A percentile compares a stretch with the other conserved stretches of the same genome.
phyloP scores from a whole-genome alignment of 2,888 invertebrate genomes.

The Petrolisthes manimaculis region DNA sequence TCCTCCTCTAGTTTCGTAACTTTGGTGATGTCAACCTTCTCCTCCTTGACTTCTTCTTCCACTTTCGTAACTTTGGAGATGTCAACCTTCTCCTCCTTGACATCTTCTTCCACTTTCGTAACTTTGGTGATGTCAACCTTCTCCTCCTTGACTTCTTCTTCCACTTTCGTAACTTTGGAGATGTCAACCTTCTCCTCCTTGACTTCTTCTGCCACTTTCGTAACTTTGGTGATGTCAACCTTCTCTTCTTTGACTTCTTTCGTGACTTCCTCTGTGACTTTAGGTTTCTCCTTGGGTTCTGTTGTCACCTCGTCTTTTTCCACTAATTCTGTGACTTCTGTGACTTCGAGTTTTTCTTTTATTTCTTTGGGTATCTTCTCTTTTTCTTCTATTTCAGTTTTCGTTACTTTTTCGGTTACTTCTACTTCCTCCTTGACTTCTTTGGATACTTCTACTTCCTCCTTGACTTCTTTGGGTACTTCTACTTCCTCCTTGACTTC shows the following conservation, averaged over 20 bases:
- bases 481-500: neutral
- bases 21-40: conserved; percentile 10
- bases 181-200: neutral
- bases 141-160: conserved; percentile 28
- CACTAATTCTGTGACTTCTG: neutral
- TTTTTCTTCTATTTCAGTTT: neutral
- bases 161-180: neutral
- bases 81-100: conserved; percentile 10
- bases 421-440: neutral
- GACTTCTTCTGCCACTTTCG: neutral
- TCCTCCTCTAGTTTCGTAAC: neutral
- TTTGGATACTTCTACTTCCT: conserved; percentile 61
- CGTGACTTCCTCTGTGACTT: conserved; percentile 4
- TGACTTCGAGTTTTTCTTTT: neutral
- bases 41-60: neutral
- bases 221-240: conserved; percentile 8
- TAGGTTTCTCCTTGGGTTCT: neutral
- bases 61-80: conserved; percentile 8
- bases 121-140: conserved; percentile 23
- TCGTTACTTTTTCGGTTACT: neutral
- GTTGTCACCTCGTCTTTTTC: neutral
- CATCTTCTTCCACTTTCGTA: neutral
- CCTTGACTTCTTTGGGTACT: conserved; percentile 37
- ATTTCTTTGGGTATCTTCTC: neutral
- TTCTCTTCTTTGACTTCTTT: conserved; percentile 12